These are phyloP conservation scores for Platysternon megacephalum DNA, from an alignment of 2,113 vertebrate genomes.

Conservation along the genomic window DNA sequence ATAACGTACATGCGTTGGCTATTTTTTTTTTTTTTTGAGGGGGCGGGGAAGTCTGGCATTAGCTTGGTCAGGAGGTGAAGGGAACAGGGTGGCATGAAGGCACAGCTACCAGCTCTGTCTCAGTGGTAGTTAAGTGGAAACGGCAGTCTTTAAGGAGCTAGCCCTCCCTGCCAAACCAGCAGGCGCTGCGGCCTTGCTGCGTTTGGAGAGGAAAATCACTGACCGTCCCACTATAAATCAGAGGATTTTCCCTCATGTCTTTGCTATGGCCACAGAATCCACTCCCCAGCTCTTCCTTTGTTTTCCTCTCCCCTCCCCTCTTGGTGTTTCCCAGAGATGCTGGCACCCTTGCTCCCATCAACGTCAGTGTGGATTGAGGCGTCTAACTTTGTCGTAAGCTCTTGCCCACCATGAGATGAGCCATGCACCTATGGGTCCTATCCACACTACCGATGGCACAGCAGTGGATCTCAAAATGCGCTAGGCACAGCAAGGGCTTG, in stretches of 20 bases:
- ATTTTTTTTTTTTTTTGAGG: background rate
- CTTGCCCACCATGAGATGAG: background rate
- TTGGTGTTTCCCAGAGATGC: background rate
- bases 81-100: accelerated
- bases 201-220: background rate
- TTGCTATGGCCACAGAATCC: background rate
- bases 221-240: background rate
- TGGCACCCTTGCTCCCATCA: background rate
- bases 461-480: too few species aligned
- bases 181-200: background rate
- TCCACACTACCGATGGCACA: too few species aligned
- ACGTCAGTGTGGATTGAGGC: background rate
- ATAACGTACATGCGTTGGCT: background rate
- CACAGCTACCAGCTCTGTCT: background rate
- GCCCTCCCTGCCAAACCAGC: background rate
- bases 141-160: background rate
- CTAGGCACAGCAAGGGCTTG: too few species aligned
- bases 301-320: background rate
- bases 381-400: background rate
- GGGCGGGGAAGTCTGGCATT: background rate
- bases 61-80: background rate
- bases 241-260: background rate
- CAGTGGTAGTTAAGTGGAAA: background rate
- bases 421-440: background rate
- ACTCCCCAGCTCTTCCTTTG: accelerated